phyloP scores from a whole-genome alignment of 2,888 invertebrate genomes.

The Beris chalybata region DNA sequence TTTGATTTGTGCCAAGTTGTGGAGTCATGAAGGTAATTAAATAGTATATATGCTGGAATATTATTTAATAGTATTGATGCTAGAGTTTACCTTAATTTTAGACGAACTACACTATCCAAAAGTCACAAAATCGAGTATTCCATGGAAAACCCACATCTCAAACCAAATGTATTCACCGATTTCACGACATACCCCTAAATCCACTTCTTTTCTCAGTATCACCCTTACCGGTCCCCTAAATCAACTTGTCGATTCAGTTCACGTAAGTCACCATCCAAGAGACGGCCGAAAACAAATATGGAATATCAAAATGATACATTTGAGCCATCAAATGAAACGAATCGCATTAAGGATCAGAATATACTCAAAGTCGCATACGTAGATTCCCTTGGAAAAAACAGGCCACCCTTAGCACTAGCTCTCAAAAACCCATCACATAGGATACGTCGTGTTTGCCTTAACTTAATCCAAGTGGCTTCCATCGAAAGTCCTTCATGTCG shows the following conservation, averaged over 20 bases:
- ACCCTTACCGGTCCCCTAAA: background rate
- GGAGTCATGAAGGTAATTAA: too few species aligned
- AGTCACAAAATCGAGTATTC: too few species aligned
- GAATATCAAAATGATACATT: constrained; percentile 43
- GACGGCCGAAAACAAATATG: constrained; percentile 40
- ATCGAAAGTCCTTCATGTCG: constrained; percentile 25
- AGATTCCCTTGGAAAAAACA: background rate
- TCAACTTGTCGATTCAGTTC: constrained; percentile 42
- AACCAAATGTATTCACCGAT: too few species aligned
- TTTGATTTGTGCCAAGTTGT: too few species aligned
- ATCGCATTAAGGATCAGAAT: constrained; percentile 36
- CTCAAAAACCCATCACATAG: constrained; percentile 19
- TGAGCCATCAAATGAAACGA: constrained; percentile 41
- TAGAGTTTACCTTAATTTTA: too few species aligned
- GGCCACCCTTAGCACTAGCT: background rate
- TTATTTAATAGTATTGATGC: too few species aligned
- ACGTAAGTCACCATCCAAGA: constrained; percentile 35
- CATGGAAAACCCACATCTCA: too few species aligned
- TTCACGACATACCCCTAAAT: too few species aligned
- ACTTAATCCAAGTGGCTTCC: constrained; percentile 20
- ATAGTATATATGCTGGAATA: too few species aligned
- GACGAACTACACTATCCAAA: too few species aligned
- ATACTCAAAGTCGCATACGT: constrained; percentile 21
- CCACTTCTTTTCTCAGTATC: too few species aligned
- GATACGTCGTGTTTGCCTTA: background rate